Evolutionary conservation across 2,113 vertebrate species (phyloP), one percentile per base, ranked within the genome.

Genomic region (Dicerorhinus sumatrensis): DNA sequence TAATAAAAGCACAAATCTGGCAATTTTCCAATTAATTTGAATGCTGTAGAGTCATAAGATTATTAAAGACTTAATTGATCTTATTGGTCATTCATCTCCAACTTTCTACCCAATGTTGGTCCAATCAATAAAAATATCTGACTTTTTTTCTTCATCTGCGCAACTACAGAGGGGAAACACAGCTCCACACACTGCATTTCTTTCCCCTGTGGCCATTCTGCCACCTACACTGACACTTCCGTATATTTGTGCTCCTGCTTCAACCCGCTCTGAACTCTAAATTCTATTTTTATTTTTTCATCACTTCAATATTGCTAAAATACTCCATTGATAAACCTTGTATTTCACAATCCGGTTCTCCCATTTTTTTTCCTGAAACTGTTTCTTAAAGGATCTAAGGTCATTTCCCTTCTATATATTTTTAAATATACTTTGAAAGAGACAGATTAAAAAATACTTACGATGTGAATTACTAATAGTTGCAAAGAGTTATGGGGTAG

Each of bases 341-440:
- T 73, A 16, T 93, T 84, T 93, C 42, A 84, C 27, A 95, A 18
- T 39, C 51, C 51, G 31, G 11, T 0, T 27, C 29, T 69, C 17
- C 20, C 89, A 6, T 29, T 89, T 48, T 89, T 29, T 90, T 65
- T 79, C 0, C 73, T 56, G 29, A 94, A 89, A 48, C 65, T n/a
- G 12, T 94, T 94, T 82, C 31, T 89, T 56, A 77, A 84, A 46
- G 8, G 36, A 58, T 70, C 42, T 83, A 70, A 88, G 56, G 73
- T 82, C 3, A 23, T 88, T 85, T 96, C 31, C 27, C 60, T 93
- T 85, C 17, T 72, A 20, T 70, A 27, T 83, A 76, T 69, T 36
- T 91, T 92, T 69, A 36, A 88, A 84, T 70, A 81, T 9, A 69
- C 48, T 70, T 89, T 85, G 60, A 94, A 94, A 96, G 69, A 85